These are phyloP conservation scores for Pomatorhinus ruficollis DNA, from an alignment of 2,113 vertebrate species.

Conservation along the genomic window DNA sequence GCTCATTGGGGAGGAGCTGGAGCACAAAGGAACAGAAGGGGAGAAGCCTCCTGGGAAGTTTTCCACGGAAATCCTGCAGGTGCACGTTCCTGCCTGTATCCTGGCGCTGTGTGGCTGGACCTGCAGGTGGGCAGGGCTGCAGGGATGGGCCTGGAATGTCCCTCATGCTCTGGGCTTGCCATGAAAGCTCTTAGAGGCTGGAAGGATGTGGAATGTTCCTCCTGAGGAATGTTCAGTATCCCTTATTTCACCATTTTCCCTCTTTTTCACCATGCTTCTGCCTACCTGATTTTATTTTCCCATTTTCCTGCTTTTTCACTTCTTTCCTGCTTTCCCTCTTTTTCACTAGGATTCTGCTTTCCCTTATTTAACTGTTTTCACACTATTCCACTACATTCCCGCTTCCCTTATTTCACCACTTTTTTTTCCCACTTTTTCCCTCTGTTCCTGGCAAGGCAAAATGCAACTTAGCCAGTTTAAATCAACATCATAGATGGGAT, in stretches of 20 bases:
- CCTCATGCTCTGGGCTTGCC: accelerated
- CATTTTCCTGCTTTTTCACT: not conserved
- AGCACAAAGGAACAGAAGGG: slow-evolving; percentile 46
- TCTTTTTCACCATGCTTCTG: not conserved
- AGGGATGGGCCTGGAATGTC: accelerated
- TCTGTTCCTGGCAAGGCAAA: not conserved
- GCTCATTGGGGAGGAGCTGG: slow-evolving; percentile 84
- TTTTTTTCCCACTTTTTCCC: not conserved
- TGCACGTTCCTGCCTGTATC: slow-evolving; percentile 87
- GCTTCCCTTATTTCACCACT: not conserved
- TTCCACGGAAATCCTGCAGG: slow-evolving; percentile 75
- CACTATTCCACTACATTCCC: accelerated
- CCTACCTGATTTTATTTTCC: not conserved
- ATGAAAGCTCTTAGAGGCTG: not conserved
- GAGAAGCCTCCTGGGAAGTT: slow-evolving; percentile 48
- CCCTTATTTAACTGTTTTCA: not conserved
- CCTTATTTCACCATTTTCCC: too few relatives aligned
- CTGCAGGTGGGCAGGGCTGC: slow-evolving; percentile 75
- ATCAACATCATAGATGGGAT: accelerated
- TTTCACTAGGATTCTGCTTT: not conserved
- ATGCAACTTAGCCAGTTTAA: not conserved
- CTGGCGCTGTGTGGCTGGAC: slow-evolving; percentile 92
- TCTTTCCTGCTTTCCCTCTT: not conserved
- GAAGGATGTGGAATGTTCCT: not conserved
- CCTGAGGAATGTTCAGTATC: not conserved